Evolutionary conservation across 2,113 vertebrate genomes (phyloP), one percentile per base, ranked within the genome.

Genomic region (Oenanthe oenanthe): DNA sequence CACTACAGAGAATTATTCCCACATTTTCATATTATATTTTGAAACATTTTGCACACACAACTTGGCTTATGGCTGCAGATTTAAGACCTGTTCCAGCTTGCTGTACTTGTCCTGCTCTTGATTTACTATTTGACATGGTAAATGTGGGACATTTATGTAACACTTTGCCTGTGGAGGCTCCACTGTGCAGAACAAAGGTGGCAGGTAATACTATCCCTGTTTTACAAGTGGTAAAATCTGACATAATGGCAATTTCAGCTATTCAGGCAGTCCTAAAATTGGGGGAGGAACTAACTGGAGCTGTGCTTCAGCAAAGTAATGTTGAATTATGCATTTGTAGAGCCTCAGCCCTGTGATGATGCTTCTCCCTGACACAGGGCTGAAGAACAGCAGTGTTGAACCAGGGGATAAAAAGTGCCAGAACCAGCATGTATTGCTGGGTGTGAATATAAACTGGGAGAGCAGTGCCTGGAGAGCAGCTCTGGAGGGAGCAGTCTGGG

Each of bases 51-150:
- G 0, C 0, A 0, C 75, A 54, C 50, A 63, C 20, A 74, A 12
- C 56, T 88, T 42, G 80, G 78, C 89, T 94, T 79, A 71, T 53
- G 43, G 68, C 81, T 94, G 63, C 63, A 92, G 79, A 96, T 96
- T 96, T 95, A 96, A 95, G 80, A 90, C 71, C 36, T 96, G 74
- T 79, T 96, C 38, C 8, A 13, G 32, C 78, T 85, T 85, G 71
- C 71, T 76, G 9, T 71, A n/a, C 47, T 88, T 93, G 51, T 86
- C 51, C 47, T 90, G 31, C 38, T 54, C 56, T 83, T 96, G 89
- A 94, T 92, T 97, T 97, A 96, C 70, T 87, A 51, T 89, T 87
- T 94, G 95, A 91, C 90, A 84, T 68, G 91, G 95, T 62, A 93
- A 71, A 92, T 63, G 72, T 20, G 6, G 76, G 92, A n/a, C 73